A percentile compares a stretch with the other conserved stretches of the same genome.
Conservation (phyloP, 2,113 vertebrate species). For the Danionella cerebrum region DNA sequence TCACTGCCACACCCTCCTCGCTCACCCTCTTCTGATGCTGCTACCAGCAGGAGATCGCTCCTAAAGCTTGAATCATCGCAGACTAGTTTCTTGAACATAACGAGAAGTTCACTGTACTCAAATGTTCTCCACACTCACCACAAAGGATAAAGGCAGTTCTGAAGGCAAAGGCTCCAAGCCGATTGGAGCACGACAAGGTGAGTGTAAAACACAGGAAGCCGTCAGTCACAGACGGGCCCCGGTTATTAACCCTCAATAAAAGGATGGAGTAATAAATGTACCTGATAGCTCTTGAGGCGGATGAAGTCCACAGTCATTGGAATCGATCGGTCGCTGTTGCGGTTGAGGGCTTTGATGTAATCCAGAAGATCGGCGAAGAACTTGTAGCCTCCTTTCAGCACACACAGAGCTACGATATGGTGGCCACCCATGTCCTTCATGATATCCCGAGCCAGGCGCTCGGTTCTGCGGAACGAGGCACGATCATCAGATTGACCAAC, state of each 20-base stretch:
- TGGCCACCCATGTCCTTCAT: slow-evolving; percentile 97
- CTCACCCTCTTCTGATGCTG: too few relatives aligned
- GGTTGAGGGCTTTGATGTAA: slow-evolving; percentile 97
- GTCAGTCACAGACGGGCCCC: neutral
- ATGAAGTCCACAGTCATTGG: slow-evolving; percentile 99
- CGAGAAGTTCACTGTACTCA: too few relatives aligned
- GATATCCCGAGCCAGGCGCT: slow-evolving; percentile 90
- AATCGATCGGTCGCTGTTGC: slow-evolving; percentile 94
- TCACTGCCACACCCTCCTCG: too few relatives aligned
- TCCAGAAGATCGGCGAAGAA: slow-evolving; percentile 97
- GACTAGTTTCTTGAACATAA: too few relatives aligned
- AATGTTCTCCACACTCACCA: too few relatives aligned
- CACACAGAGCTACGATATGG: slow-evolving; percentile 94
- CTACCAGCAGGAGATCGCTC: too few relatives aligned
- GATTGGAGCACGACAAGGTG: too few relatives aligned
- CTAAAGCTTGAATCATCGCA: too few relatives aligned
- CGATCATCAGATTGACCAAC: slow-evolving; percentile 34
- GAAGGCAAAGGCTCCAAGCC: too few relatives aligned
- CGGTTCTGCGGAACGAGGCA: slow-evolving; percentile 69
- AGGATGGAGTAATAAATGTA: slow-evolving; percentile 51
- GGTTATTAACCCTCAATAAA: neutral
- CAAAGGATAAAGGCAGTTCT: too few relatives aligned
- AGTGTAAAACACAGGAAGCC: neutral
- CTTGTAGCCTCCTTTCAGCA: slow-evolving; percentile 97
- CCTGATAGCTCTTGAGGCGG: slow-evolving; percentile 96